Evolutionary conservation across 2,113 vertebrate genomes (phyloP).

Genomic region (Phalacrocorax pelagicus): DNA sequence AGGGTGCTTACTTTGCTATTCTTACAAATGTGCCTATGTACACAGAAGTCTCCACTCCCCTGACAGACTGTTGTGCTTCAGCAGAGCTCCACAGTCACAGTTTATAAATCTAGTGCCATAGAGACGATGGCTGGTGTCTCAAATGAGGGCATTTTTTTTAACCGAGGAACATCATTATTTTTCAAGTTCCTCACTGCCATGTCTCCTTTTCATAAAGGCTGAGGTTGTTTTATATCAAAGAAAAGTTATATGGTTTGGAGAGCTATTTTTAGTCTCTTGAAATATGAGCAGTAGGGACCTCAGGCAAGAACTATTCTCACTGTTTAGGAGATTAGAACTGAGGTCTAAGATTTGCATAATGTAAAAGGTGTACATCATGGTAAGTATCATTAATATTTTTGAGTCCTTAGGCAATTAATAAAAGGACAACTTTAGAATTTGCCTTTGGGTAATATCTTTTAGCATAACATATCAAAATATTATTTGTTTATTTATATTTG

Average conservation of each 20-base stretch:
- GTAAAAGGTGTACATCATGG: conserved; percentile 47
- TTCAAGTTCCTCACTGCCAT: neutral
- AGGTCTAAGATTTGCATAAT: conserved; percentile 62
- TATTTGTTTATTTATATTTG: conserved; percentile 54
- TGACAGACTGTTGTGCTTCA: neutral
- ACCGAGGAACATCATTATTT: neutral
- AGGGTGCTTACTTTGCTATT: neutral
- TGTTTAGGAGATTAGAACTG: conserved; percentile 62
- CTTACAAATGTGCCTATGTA: neutral
- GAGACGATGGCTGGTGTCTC: neutral
- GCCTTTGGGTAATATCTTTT: conserved; percentile 48
- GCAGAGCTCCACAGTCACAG: neutral
- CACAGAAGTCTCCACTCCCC: neutral
- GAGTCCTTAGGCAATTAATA: conserved; percentile 58
- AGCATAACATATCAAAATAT: conserved; percentile 28
- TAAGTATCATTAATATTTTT: conserved; percentile 62
- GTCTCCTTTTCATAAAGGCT: conserved; percentile 9
- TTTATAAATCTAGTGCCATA: neutral
- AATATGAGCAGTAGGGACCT: conserved; percentile 32
- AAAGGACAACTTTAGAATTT: conserved; percentile 62
- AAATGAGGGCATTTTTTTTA: neutral
- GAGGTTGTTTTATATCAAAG: conserved; percentile 27
- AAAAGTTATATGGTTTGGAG: conserved; percentile 12
- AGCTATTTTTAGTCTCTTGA: conserved; percentile 65
- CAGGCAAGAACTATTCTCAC: conserved; percentile 66